These are phyloP conservation scores for Tachina lurida DNA, from an alignment of 2,888 invertebrate genomes.

Conservation along the genomic window DNA sequence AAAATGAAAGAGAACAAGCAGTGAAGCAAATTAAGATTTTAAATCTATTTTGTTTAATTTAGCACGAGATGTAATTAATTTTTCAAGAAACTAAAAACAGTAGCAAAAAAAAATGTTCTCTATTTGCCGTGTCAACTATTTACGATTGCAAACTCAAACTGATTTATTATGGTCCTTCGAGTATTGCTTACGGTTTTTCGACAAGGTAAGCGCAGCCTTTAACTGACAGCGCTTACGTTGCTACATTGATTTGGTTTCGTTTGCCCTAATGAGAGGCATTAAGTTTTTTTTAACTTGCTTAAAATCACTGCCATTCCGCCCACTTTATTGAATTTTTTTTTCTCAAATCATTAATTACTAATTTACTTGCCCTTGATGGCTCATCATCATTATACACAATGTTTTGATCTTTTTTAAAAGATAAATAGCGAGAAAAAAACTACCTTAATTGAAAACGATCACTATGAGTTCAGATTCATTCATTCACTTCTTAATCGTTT, in stretches of 20 bases:
- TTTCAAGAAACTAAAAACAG: too few species aligned
- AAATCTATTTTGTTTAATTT: neutral
- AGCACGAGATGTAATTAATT: neutral
- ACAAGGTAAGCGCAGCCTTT: too few species aligned
- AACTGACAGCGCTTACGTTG: too few species aligned
- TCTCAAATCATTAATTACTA: constrained; percentile 15
- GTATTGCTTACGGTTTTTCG: too few species aligned
- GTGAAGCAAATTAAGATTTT: neutral
- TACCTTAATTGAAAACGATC: constrained; percentile 28
- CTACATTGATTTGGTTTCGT: too few species aligned
- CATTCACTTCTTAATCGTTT: constrained; percentile 24
- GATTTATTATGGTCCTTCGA: too few species aligned
- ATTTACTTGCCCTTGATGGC: constrained; percentile 44
- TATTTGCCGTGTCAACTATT: too few species aligned
- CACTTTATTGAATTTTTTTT: constrained; percentile 16
- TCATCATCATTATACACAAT: constrained; percentile 49
- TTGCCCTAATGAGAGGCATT: neutral
- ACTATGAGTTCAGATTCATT: constrained; percentile 28
- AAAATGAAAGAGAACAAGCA: neutral
- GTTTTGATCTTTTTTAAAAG: constrained; percentile 10
- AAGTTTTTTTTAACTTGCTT: neutral
- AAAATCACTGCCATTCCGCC: neutral
- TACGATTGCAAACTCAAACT: too few species aligned
- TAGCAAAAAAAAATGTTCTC: too few species aligned
- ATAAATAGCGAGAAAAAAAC: neutral